A percentile compares a stretch with the other conserved stretches of the same genome.
Conservation (phyloP, 35 echinoderm and acorn worm species). For the Lytechinus variegatus region DNA sequence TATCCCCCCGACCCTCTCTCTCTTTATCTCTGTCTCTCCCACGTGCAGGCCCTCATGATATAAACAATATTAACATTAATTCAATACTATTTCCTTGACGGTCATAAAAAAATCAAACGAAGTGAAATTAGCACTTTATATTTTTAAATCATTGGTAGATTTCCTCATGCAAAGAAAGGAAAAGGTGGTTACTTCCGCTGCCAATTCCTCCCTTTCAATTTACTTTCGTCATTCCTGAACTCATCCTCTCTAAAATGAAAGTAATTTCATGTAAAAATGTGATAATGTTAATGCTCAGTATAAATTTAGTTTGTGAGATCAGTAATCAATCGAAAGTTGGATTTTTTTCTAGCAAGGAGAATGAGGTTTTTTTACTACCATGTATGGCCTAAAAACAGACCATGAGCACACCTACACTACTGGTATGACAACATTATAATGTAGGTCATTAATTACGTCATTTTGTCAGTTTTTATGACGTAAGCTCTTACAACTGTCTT, state of each 20-base stretch:
- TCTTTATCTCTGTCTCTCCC: too few species aligned
- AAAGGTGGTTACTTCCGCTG: not conserved
- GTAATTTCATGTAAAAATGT: not conserved
- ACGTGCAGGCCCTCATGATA: too few species aligned
- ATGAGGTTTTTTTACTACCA: not conserved
- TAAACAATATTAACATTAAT: too few species aligned
- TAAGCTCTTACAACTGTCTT: not conserved
- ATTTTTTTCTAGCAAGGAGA: not conserved
- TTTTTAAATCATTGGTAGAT: not conserved
- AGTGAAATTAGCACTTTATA: not conserved
- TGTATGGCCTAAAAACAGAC: not conserved
- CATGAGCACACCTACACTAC: not conserved
- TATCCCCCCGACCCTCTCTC: too few species aligned
- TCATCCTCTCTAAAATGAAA: not conserved
- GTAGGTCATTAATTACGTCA: not conserved
- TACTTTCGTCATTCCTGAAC: not conserved
- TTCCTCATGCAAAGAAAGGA: not conserved
- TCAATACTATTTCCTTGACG: too few species aligned
- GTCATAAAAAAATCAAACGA: too few species aligned
- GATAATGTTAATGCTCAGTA: not conserved
- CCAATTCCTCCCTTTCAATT: not conserved
- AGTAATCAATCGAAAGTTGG: not conserved
- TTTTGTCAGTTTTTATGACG: not conserved
- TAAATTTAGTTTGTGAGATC: too few species aligned
- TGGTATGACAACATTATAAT: not conserved